phyloP scores from a whole-genome alignment of 2,113 vertebrate species.

The Coptodon bakossiorum region DNA sequence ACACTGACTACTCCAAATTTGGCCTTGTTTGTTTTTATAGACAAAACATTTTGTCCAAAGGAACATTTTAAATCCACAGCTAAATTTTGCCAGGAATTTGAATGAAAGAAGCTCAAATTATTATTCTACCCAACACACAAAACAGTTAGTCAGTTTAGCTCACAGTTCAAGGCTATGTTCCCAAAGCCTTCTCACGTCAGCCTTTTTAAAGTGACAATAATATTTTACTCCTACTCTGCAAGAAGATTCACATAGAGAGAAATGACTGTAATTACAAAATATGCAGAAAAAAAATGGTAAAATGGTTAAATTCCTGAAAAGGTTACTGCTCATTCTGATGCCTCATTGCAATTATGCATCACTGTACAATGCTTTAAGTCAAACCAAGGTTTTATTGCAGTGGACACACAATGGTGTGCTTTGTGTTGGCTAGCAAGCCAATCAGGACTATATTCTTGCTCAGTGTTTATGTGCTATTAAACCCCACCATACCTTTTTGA shows the following conservation, averaged over 20 bases:
- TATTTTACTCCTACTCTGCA: not conserved
- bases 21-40: not conserved
- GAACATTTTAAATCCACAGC: not conserved
- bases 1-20: not conserved
- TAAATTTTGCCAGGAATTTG: not conserved
- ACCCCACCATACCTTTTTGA: not conserved
- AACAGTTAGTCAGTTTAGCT: not conserved
- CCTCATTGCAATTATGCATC: not conserved
- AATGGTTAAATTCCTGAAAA: constrained; percentile 6
- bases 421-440: not conserved
- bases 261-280: not conserved
- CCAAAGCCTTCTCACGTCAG: not conserved
- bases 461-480: not conserved
- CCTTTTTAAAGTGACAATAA: not conserved
- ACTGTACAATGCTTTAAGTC: not conserved
- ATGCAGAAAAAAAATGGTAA: not conserved
- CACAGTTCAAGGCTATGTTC: not conserved
- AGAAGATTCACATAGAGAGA: not conserved
- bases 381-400: not conserved
- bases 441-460: not conserved
- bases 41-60: not conserved
- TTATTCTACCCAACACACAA: not conserved
- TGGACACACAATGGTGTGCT: not conserved
- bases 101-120: not conserved
- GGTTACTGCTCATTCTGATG: not conserved